Conservation (phyloP, 2,888 invertebrate species). For the Meteorus colon region DNA sequence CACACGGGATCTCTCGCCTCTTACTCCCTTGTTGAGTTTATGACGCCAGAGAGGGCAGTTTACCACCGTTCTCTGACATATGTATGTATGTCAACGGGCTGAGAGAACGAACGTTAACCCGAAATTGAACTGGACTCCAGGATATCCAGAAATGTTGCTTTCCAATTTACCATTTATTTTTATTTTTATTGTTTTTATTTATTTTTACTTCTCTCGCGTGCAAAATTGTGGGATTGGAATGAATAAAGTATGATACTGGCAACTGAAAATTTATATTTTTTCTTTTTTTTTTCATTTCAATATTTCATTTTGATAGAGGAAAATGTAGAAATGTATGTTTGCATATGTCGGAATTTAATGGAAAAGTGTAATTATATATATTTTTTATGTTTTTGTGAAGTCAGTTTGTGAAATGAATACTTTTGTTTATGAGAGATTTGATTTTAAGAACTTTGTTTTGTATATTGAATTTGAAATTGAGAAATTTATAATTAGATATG, state of each 20-base stretch:
- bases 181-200: conserved; percentile 23
- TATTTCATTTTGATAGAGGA: too few relatives aligned
- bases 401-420: too few relatives aligned
- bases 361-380: too few relatives aligned
- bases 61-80: conserved; percentile 34
- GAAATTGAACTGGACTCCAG: conserved; percentile 28
- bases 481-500: too few relatives aligned
- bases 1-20: neutral
- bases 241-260: conserved; percentile 30
- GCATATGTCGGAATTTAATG: too few relatives aligned
- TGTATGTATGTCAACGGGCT: conserved; percentile 39
- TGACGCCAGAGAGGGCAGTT: conserved; percentile 39
- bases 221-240: neutral
- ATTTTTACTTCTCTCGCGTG: conserved; percentile 24
- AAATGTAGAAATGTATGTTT: too few relatives aligned
- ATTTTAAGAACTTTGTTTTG: too few relatives aligned
- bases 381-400: too few relatives aligned
- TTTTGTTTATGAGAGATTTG: too few relatives aligned
- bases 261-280: neutral
- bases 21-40: conserved; percentile 38
- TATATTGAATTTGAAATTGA: too few relatives aligned
- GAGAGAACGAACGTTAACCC: conserved; percentile 30
- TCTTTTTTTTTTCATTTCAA: too few relatives aligned
- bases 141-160: conserved; percentile 19
- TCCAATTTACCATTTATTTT: conserved; percentile 28